A percentile compares a stretch with the other conserved stretches of the same genome.
Conservation (phyloP, 1,140 invertebrate species). For the Lasioglossum albipes region DNA sequence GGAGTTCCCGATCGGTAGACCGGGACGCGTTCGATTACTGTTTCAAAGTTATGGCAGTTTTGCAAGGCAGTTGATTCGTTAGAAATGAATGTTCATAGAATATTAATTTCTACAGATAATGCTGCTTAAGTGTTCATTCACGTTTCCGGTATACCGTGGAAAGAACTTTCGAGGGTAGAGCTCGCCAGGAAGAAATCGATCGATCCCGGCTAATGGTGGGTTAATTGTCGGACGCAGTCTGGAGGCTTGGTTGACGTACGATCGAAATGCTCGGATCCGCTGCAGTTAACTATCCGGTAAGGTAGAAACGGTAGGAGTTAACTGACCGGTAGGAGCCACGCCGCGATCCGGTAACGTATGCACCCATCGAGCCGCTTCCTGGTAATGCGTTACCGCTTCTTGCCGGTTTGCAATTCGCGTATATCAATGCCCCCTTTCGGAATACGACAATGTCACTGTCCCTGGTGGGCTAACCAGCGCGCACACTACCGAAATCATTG, state of each 20-base stretch:
- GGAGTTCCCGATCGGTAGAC: too few relatives aligned
- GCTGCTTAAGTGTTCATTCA: too few relatives aligned
- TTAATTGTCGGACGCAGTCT: slow-evolving; percentile 25
- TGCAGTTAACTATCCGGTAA: slow-evolving; percentile 60
- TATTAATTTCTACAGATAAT: too few relatives aligned
- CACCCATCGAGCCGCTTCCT: slow-evolving; percentile 62
- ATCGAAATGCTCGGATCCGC: slow-evolving; percentile 45
- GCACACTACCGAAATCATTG: too few relatives aligned
- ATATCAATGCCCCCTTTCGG: slow-evolving; percentile 62
- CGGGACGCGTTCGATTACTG: slow-evolving; percentile 39
- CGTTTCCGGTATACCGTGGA: not conserved
- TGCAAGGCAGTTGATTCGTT: too few relatives aligned
- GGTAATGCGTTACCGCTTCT: slow-evolving; percentile 66
- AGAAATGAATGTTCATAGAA: too few relatives aligned
- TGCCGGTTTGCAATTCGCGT: slow-evolving; percentile 38
- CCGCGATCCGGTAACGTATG: slow-evolving; percentile 63
- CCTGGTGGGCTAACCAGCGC: not conserved
- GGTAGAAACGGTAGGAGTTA: slow-evolving; percentile 36
- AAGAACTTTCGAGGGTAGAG: not conserved
- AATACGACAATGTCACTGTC: slow-evolving; percentile 31
- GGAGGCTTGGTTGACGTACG: slow-evolving; percentile 19
- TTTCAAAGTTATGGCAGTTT: slow-evolving; percentile 41
- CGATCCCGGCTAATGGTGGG: slow-evolving; percentile 17
- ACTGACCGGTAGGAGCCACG: slow-evolving; percentile 43
- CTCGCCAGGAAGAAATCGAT: slow-evolving; percentile 31